These are phyloP conservation scores for Seira sanloemensis DNA, from an alignment of 2,888 invertebrate genomes.

Conservation along the genomic window DNA sequence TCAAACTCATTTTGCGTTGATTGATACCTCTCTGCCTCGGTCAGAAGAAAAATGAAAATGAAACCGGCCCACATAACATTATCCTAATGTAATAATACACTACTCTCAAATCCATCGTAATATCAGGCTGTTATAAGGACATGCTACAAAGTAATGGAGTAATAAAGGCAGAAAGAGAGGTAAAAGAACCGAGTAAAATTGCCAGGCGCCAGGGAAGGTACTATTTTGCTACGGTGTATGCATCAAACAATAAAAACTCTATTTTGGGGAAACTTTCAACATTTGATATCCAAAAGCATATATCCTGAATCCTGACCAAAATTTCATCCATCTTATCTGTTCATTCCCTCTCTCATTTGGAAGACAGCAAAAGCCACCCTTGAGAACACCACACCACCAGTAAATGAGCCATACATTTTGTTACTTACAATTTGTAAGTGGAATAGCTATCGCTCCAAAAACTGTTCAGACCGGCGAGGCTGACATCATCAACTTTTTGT, in stretches of 20 bases:
- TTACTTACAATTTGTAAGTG: not conserved
- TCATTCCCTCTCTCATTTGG: constrained; percentile 33
- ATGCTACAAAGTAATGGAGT: constrained; percentile 38
- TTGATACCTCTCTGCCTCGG: constrained; percentile 42
- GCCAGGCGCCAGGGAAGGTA: constrained; percentile 61
- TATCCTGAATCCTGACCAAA: too few relatives aligned
- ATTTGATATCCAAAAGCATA: not conserved
- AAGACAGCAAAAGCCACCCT: constrained; percentile 59
- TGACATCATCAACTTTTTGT: constrained; percentile 18
- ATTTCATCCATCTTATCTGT: constrained; percentile 18
- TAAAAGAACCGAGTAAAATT: constrained; percentile 56
- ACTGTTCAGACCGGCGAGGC: constrained; percentile 29
- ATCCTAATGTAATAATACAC: too few relatives aligned
- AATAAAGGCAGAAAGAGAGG: constrained; percentile 47
- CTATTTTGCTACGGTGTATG: constrained; percentile 58
- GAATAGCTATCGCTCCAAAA: not conserved
- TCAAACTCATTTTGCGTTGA: constrained; percentile 53
- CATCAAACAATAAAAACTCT: constrained; percentile 12
- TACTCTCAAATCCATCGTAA: not conserved
- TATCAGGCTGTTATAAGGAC: constrained; percentile 32
- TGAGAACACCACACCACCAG: constrained; percentile 55
- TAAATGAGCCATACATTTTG: constrained; percentile 60
- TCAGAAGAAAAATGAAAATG: too few relatives aligned
- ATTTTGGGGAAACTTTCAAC: not conserved
- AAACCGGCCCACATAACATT: constrained; percentile 40